Conservation (phyloP, 2,797 vertebrate genomes). For the Simalia tracyae region DNA sequence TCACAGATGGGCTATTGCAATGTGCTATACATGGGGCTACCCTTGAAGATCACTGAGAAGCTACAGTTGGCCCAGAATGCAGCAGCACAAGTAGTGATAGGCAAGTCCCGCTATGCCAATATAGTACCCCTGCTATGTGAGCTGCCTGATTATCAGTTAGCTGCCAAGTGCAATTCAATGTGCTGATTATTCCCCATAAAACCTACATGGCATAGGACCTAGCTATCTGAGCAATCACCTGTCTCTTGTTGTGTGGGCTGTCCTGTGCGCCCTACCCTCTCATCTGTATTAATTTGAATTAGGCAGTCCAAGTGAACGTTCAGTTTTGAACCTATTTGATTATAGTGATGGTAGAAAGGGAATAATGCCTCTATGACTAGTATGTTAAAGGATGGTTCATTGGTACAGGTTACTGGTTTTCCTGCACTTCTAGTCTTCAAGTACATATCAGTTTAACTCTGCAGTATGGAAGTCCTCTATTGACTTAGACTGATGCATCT, state of each 20-base stretch:
- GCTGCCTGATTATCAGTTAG: background rate
- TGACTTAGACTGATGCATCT: background rate
- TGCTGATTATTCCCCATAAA: background rate
- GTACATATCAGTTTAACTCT: background rate
- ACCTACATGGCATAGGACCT: background rate
- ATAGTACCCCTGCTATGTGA: background rate
- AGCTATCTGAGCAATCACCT: background rate
- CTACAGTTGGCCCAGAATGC: background rate
- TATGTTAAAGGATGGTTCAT: background rate
- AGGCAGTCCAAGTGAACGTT: background rate
- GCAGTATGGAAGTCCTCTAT: background rate
- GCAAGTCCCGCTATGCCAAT: background rate
- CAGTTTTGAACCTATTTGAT: background rate
- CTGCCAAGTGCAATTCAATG: background rate
- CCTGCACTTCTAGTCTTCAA: background rate
- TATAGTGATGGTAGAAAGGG: background rate
- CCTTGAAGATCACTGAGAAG: background rate
- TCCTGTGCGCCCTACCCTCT: background rate
- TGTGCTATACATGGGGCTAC: background rate
- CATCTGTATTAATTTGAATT: background rate
- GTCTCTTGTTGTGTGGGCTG: too few species aligned
- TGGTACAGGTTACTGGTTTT: background rate
- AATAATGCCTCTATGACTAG: background rate
- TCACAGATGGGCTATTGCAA: background rate
- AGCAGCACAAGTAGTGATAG: background rate